Conservation (phyloP, 2,888 invertebrate genomes). For the Drosophila nr. perissopoda region DNA sequence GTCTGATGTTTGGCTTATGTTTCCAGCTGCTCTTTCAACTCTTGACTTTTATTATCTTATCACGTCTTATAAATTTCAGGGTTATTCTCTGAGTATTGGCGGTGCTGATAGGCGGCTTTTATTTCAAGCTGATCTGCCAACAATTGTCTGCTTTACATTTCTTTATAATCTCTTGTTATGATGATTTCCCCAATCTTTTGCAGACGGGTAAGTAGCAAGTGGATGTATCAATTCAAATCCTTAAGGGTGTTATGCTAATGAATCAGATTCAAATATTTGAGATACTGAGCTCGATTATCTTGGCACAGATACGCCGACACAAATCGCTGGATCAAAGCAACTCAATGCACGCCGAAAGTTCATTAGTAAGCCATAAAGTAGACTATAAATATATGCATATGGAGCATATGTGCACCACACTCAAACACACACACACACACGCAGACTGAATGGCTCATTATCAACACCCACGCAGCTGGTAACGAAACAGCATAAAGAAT, state of each 20-base stretch:
- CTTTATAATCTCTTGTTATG: not conserved
- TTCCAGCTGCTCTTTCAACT: not conserved
- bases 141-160: not conserved
- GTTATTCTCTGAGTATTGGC: not conserved
- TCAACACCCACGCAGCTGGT: conserved; percentile 68
- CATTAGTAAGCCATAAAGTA: conserved; percentile 80
- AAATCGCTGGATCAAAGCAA: conserved; percentile 62
- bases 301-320: conserved; percentile 17
- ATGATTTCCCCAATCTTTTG: not conserved
- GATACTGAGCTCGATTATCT: conserved; percentile 24
- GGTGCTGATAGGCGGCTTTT: not conserved
- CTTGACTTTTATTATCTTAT: not conserved
- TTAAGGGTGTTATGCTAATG: conserved; percentile 16
- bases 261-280: conserved; percentile 21
- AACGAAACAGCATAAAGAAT: conserved; percentile 31
- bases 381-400: conserved; percentile 71
- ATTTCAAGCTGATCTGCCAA: not conserved
- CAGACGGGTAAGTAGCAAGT: conserved; percentile 1
- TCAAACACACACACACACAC: conserved; percentile 23
- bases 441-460: conserved; percentile 70
- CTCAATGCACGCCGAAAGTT: conserved; percentile 67
- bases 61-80: not conserved
- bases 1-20: not conserved
- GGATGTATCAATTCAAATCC: conserved; percentile 19
- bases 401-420: conserved; percentile 49